These are phyloP conservation scores for Beris morrisii DNA, from an alignment of 2,888 invertebrate genomes.

Conservation along the genomic window DNA sequence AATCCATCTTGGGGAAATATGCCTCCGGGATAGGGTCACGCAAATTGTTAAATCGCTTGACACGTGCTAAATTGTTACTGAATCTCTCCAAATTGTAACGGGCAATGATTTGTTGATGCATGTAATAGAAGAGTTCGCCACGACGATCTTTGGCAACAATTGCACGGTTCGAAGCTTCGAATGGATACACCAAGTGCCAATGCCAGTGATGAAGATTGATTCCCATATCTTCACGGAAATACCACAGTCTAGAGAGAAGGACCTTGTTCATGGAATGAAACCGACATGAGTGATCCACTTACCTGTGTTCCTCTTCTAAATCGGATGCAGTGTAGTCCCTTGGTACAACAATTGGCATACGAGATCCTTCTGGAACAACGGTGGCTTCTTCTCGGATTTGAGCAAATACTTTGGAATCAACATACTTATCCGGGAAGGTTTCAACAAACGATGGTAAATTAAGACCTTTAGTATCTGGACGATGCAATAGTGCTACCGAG, in stretches of 20 bases:
- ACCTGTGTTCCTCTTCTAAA: constrained; percentile 70
- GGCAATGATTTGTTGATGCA: constrained; percentile 64
- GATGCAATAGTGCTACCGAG: constrained; percentile 71
- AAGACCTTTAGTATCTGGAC: constrained; percentile 61
- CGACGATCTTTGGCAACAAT: constrained; percentile 72
- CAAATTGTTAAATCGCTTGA: constrained; percentile 64
- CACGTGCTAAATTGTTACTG: constrained; percentile 66
- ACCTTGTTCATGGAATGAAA: constrained; percentile 31
- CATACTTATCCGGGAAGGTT: constrained; percentile 64
- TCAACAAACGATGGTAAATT: constrained; percentile 63
- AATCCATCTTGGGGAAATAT: constrained; percentile 80
- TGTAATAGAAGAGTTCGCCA: constrained; percentile 78
- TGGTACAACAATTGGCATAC: constrained; percentile 62
- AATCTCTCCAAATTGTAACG: constrained; percentile 74
- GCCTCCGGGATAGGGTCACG: constrained; percentile 69
- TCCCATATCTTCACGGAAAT: constrained; percentile 61
- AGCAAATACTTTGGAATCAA: constrained; percentile 61
- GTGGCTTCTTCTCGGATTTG: constrained; percentile 60
- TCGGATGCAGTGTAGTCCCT: constrained; percentile 71
- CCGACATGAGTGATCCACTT: constrained; percentile 33
- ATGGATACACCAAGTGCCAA: constrained; percentile 72
- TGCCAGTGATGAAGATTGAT: constrained; percentile 62
- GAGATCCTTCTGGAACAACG: constrained; percentile 62
- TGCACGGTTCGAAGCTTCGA: constrained; percentile 63
- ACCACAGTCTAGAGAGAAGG: constrained; percentile 65